Evolutionary conservation across 2,888 invertebrate species (phyloP), one percentile per base, ranked within the genome.

Genomic region (Sepiola atlantica): DNA sequence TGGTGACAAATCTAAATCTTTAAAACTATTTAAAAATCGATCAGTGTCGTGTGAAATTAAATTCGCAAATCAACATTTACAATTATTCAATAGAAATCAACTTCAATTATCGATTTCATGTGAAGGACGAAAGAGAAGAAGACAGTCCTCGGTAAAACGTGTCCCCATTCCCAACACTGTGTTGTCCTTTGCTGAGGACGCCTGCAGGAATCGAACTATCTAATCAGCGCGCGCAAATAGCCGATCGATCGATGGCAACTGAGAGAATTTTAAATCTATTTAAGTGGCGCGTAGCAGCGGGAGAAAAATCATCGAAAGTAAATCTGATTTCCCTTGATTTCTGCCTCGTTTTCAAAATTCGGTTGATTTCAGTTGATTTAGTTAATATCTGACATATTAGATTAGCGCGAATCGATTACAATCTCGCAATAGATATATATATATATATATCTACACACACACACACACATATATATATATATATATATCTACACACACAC

Each of bases 141-240:
- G 16, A n/a, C 18, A 14, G 77, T n/a, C 16, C 14, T 3, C 12
- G 16, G n/a, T 20, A n/a, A n/a, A n/a, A n/a, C 77, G 45, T 45
- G 45, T n/a, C 1, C n/a, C 61, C 6, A 3, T 1, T 77, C 2
- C 77, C n/a, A 77, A 28, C n/a, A n/a, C n/a, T 77, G 77, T 77
- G n/a, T 77, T 77, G n/a, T 77, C 77, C 77, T 45, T 8, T 45
- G n/a, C n/a, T n/a, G 77, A n/a, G 14, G n/a, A n/a, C 18, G n/a
- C 77, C n/a, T 77, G 12, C n/a, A 77, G 77, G 77, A n/a, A n/a
- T n/a, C 77, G 77, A 77, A 77, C 77, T 77, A 77, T 77, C 77
- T 77, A 77, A 77, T 77, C 77, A 77, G n/a, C 16, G 18, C 10
- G 16, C 77, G n/a, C 0, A 77, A 77, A 77, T 77, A 77, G 77